Percentiles rank a stretch among this genome's conserved stretches.
Evolutionary conservation across 1,140 invertebrate genomes (phyloP).

Genomic region (Drosophila funebris): DNA sequence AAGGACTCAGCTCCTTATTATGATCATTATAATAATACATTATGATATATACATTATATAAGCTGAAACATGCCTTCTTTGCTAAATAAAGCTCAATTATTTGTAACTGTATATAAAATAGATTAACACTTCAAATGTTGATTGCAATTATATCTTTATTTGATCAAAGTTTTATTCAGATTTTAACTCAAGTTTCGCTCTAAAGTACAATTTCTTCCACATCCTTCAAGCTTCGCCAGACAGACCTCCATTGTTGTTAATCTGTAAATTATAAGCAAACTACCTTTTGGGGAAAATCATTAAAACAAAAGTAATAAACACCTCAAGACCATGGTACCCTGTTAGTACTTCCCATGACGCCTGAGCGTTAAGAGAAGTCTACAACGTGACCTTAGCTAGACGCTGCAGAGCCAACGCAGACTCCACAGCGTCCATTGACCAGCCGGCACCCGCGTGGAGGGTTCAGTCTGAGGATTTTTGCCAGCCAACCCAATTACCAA

Average conservation of each 20-base stretch:
- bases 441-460: slow-evolving; percentile 47
- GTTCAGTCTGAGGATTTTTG: slow-evolving; percentile 48
- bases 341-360: not conserved
- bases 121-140: no score
- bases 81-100: no score
- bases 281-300: not conserved
- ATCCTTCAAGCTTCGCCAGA: no score
- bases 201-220: no score
- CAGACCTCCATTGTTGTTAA: not conserved
- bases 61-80: no score
- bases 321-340: slow-evolving; percentile 37
- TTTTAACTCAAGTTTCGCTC: no score
- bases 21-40: no score
- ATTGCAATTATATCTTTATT: no score
- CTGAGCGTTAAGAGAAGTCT: not conserved
- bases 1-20: no score
- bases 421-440: slow-evolving; percentile 29
- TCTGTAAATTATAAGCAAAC: not conserved
- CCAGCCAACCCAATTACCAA: slow-evolving; percentile 32
- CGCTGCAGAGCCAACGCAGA: not conserved
- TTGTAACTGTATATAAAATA: no score
- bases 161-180: not conserved
- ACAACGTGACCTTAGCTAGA: slow-evolving; percentile 36
- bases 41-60: no score
- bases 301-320: not conserved